Evolutionary conservation across 2,888 invertebrate genomes (phyloP).

Genomic region (Gymnosoma rotundatum): DNA sequence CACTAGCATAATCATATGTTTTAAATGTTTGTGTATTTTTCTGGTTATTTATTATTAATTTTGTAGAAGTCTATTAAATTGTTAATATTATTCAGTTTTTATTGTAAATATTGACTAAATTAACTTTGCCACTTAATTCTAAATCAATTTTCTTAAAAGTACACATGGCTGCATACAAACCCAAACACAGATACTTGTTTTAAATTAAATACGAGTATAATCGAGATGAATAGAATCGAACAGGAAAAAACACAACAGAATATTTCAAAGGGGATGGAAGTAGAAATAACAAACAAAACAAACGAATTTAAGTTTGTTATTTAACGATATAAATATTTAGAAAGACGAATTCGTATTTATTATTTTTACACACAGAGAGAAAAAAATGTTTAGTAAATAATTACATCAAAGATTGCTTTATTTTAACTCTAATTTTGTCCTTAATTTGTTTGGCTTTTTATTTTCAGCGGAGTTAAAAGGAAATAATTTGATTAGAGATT

Average conservation of each 20-base stretch:
- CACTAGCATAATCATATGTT: no score
- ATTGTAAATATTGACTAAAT: conserved; percentile 63
- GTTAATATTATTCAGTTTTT: conserved; percentile 48
- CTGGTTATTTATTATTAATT: not conserved
- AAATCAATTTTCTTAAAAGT: conserved; percentile 60
- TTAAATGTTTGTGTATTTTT: not conserved
- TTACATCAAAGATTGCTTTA: not conserved
- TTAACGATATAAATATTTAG: conserved; percentile 22
- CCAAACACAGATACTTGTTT: not conserved
- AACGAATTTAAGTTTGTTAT: conserved; percentile 50
- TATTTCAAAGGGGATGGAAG: conserved; percentile 28
- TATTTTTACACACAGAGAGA: conserved; percentile 6
- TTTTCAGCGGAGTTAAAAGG: no score
- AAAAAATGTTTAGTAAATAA: not conserved
- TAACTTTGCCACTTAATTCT: conserved; percentile 64
- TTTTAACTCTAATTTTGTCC: no score
- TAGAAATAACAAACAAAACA: conserved; percentile 52
- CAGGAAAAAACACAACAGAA: not conserved
- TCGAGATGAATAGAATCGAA: conserved; percentile 25
- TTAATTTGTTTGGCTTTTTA: no score
- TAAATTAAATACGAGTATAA: conserved; percentile 7
- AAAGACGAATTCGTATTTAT: conserved; percentile 32
- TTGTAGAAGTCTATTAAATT: conserved; percentile 16
- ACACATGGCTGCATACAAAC: not conserved
- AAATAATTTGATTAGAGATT: no score